Percentiles rank a stretch among this genome's conserved stretches.
These are phyloP conservation scores for Podarcis raffonei DNA, from an alignment of 2,113 vertebrate species.

Conservation along the genomic window DNA sequence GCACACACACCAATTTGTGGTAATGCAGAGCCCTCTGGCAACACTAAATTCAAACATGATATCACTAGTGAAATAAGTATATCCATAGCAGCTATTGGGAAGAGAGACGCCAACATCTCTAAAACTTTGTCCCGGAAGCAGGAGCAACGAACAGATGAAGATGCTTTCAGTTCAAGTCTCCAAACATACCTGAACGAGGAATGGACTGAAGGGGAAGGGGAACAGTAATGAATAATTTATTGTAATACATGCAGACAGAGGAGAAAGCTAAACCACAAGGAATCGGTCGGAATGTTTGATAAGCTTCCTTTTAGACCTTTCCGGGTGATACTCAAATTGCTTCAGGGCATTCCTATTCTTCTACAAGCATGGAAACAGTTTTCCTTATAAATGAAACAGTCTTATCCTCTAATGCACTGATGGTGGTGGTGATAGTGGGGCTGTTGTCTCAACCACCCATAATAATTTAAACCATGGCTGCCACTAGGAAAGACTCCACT, in stretches of 20 bases:
- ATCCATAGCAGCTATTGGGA: not conserved
- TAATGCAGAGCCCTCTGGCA: not conserved
- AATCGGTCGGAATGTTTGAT: not conserved
- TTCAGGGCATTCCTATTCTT: accelerated
- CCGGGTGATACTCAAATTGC: not conserved
- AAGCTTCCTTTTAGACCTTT: slow-evolving; percentile 32
- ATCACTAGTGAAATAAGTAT: not conserved
- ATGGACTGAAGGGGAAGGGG: not conserved
- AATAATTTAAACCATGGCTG: not conserved
- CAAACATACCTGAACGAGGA: not conserved
- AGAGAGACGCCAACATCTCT: not conserved
- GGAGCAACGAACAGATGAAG: not conserved
- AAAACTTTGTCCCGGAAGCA: not conserved
- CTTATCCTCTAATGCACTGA: not conserved
- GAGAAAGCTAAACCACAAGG: not conserved
- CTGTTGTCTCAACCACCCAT: not conserved
- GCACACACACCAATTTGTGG: not conserved
- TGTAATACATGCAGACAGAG: slow-evolving; percentile 3
- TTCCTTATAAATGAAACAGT: slow-evolving; percentile 42
- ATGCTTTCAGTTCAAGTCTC: not conserved
- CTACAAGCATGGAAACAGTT: slow-evolving; percentile 4
- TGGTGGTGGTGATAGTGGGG: not conserved
- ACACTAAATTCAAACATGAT: not conserved
- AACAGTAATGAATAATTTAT: not conserved
- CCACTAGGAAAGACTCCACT: not conserved